A percentile compares a stretch with the other conserved stretches of the same genome.
phyloP scores from a whole-genome alignment of 2,797 vertebrate species.

The Silurus aristotelis region DNA sequence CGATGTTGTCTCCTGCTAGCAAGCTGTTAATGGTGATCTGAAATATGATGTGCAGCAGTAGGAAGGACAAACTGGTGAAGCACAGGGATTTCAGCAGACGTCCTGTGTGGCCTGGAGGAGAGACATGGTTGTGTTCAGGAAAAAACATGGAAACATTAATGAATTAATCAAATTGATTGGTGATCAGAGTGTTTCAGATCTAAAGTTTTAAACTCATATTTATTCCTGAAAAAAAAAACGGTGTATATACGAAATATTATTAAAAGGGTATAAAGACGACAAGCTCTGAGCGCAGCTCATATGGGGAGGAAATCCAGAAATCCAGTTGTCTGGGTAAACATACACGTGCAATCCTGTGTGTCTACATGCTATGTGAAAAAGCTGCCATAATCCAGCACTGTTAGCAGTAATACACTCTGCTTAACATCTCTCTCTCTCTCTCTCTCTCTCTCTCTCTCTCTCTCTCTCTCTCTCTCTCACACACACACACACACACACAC shows the following conservation, averaged over 20 bases:
- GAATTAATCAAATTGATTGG: background rate
- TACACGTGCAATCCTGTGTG: constrained; percentile 41
- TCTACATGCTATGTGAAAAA: constrained; percentile 44
- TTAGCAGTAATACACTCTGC: constrained; percentile 26
- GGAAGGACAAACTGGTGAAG: constrained; percentile 92
- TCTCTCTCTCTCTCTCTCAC: constrained; percentile 24
- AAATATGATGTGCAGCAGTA: constrained; percentile 94
- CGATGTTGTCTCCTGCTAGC: constrained; percentile 81
- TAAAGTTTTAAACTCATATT: background rate
- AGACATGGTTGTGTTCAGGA: constrained; percentile 27
- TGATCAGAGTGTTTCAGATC: background rate
- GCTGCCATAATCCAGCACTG: constrained; percentile 43
- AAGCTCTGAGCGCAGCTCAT: background rate
- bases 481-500: too few relatives aligned
- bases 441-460: constrained; percentile 16
- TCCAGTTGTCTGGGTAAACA: constrained; percentile 43
- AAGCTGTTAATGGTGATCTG: constrained; percentile 97
- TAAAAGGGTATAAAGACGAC: background rate
- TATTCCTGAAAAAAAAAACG: background rate
- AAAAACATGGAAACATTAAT: background rate
- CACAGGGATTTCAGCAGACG: constrained; percentile 93
- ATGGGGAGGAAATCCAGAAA: constrained; percentile 39
- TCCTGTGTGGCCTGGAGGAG: constrained; percentile 89
- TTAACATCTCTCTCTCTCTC: constrained; percentile 18
- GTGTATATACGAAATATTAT: background rate